Evolutionary conservation across 2,113 vertebrate genomes (phyloP), one percentile per base, ranked within the genome.

Genomic region (Varanus komodoensis): DNA sequence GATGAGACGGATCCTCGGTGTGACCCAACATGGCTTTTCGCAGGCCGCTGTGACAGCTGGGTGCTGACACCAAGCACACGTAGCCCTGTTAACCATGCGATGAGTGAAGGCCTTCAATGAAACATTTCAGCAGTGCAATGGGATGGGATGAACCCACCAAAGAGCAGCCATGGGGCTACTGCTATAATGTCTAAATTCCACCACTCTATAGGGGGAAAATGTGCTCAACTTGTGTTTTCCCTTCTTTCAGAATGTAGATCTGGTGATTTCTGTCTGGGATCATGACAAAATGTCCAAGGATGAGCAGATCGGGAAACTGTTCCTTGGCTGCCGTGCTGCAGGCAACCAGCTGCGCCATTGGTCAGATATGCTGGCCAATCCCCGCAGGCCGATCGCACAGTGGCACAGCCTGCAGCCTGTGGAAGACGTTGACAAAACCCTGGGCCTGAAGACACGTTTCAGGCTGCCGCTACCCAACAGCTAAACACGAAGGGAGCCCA

Each of bases 281-380:
- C 97, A 98, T 0, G 99, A 99, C 92, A 97, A 98, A 93, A 75
- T 99, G 94, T 97, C 97, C 89, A 98, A 98, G 92, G 99, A 99
- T 0, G 98, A 99, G 44, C 97, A 98, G 89, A 99, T 99, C 0
- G 99, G 99, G 67, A 99, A 99, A 92, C 96, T 99, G 86, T 98
- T 98, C 15, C 96, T 99, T 82, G 98, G 99, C 67, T 98, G 98
- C 0, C 96, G 97, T 12, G 98, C 98, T 1, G 94, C 98, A 0
- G 99, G 99, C 61, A 99, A 98, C 91, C 98, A 99, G 90, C 97
- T 99, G 93, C 93, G 97, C 80, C 99, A 99, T 95, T 99, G 99
- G 99, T 98, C 98, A 0, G 99, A 99, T 96, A 99, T 99, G 99
- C 95, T 99, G 95, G 98, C 98, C 92, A 99, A 98, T 92, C 98